These are phyloP conservation scores for Chrysomela aeneicollis DNA, from an alignment of 2,888 invertebrate genomes.

Conservation along the genomic window DNA sequence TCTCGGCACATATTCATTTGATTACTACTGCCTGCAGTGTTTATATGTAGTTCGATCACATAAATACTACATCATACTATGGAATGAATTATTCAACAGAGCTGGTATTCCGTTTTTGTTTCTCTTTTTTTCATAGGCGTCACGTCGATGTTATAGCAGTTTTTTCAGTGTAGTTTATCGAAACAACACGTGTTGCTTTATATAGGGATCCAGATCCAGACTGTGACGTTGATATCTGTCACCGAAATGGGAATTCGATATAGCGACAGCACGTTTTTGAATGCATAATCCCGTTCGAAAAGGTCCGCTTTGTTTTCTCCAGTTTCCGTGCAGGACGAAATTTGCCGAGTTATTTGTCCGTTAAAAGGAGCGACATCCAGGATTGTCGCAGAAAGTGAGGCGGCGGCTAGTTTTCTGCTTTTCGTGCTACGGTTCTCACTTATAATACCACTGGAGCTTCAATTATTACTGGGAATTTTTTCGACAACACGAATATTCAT, in stretches of 20 bases:
- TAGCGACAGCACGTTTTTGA: constrained; percentile 22
- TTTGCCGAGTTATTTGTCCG: constrained; percentile 18
- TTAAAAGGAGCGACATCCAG: constrained; percentile 17
- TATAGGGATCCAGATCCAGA: constrained; percentile 21
- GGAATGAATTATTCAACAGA: too few relatives aligned
- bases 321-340: constrained; percentile 2
- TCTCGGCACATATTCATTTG: too few relatives aligned
- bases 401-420: constrained; percentile 2
- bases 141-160: background rate
- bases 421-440: too few relatives aligned
- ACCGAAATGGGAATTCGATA: constrained; percentile 29
- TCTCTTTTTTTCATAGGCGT: too few relatives aligned
- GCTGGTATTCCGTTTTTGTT: too few relatives aligned
- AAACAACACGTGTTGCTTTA: constrained; percentile 34
- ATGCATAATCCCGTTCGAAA: constrained; percentile 19
- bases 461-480: too few relatives aligned
- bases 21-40: too few relatives aligned
- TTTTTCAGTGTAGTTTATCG: constrained; percentile 6
- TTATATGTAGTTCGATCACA: too few relatives aligned
- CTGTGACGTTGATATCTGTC: constrained; percentile 31
- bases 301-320: constrained; percentile 11
- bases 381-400: constrained; percentile 16
- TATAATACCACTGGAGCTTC: too few relatives aligned
- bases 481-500: too few relatives aligned
- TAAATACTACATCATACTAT: too few relatives aligned